These are phyloP conservation scores for Piaya cayana DNA, from an alignment of 2,113 vertebrate species.

Conservation along the genomic window DNA sequence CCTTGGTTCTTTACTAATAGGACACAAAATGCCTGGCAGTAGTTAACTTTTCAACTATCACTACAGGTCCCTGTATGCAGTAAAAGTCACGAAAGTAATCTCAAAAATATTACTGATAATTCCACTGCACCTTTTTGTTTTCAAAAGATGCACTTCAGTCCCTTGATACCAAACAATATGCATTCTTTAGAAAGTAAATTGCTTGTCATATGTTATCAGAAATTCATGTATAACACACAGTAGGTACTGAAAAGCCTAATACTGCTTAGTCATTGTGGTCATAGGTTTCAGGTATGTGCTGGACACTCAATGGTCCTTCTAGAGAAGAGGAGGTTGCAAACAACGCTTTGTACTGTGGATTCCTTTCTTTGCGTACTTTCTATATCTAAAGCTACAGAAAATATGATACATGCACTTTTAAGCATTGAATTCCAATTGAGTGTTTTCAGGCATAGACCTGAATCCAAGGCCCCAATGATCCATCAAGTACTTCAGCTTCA, in stretches of 20 bases:
- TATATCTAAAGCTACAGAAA: background rate
- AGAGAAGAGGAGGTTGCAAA: background rate
- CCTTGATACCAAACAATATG: background rate
- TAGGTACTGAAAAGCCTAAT: background rate
- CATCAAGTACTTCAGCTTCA: background rate
- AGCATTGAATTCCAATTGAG: background rate
- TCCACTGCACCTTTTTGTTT: background rate
- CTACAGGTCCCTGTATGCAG: background rate
- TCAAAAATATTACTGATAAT: background rate
- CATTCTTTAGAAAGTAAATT: background rate
- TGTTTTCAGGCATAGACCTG: background rate
- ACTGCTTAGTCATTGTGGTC: background rate
- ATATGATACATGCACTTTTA: background rate
- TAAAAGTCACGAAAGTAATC: background rate
- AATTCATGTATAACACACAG: background rate
- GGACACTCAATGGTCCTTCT: background rate
- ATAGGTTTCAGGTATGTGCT: background rate
- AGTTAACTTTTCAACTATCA: background rate
- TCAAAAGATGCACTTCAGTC: background rate
- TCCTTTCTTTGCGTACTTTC: background rate
- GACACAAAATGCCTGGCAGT: background rate
- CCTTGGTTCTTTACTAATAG: background rate
- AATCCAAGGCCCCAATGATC: background rate
- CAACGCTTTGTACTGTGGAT: background rate
- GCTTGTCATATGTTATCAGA: accelerated